These are phyloP conservation scores for Columba janthina DNA, from an alignment of 2,113 vertebrate genomes.

Conservation along the genomic window DNA sequence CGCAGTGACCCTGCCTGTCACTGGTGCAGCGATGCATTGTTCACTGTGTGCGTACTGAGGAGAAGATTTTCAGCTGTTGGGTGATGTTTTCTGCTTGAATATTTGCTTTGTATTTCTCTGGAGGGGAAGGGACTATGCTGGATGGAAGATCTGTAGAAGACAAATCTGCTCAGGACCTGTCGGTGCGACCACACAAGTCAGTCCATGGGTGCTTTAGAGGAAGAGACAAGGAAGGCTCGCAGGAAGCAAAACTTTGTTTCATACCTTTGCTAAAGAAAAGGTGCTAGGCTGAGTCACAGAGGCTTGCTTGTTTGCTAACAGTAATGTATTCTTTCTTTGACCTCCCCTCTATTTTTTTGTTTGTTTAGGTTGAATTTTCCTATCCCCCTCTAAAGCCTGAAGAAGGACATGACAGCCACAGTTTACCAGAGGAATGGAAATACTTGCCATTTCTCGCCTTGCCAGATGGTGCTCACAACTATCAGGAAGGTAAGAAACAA, in stretches of 20 bases:
- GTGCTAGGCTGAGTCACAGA: background rate
- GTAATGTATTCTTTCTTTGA: background rate
- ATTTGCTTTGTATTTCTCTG: background rate
- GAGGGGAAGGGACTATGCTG: background rate
- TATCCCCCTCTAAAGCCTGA: slow-evolving; percentile 90
- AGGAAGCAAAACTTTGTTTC: background rate
- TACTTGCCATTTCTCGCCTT: slow-evolving; percentile 95
- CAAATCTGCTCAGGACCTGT: background rate
- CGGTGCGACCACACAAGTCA: background rate
- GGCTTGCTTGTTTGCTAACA: background rate
- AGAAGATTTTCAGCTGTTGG: background rate
- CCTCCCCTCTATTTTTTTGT: background rate
- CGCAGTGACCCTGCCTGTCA: background rate
- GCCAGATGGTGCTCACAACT: slow-evolving; percentile 96
- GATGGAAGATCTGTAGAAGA: background rate
- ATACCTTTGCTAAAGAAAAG: background rate
- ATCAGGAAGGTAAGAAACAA: slow-evolving; percentile 86
- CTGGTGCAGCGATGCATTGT: background rate
- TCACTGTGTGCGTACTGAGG: background rate
- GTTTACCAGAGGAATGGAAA: slow-evolving; percentile 93
- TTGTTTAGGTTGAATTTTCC: slow-evolving; percentile 91
- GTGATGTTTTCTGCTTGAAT: background rate
- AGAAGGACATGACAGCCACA: slow-evolving; percentile 89
- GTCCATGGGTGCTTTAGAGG: background rate
- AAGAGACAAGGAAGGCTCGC: background rate